A percentile compares a stretch with the other conserved stretches of the same genome.
phyloP scores from a whole-genome alignment of 1,140 invertebrate genomes.

The Lutraria rhynchaena region DNA sequence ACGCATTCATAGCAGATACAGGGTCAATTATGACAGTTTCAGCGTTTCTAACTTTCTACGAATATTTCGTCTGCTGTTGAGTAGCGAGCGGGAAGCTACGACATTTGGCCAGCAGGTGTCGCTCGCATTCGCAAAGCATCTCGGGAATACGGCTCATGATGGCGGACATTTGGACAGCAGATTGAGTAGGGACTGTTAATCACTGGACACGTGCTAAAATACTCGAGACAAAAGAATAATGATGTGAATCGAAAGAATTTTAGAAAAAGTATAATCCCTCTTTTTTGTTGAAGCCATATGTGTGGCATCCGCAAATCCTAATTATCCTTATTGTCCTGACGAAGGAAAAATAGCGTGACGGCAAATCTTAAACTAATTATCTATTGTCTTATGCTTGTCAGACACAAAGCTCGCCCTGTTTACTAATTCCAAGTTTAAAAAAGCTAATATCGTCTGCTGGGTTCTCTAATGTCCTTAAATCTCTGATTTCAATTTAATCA shows the following conservation, averaged over 20 bases:
- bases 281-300: slow-evolving; percentile 51
- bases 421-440: no score
- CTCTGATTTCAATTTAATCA: no score
- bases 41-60: no score
- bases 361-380: slow-evolving; percentile 49
- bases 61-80: slow-evolving; percentile 31
- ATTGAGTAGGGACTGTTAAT: slow-evolving; percentile 38
- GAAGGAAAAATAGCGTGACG: slow-evolving; percentile 38
- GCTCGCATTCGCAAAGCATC: slow-evolving; percentile 49
- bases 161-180: slow-evolving; percentile 58
- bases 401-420: background rate
- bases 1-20: no score
- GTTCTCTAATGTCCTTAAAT: no score
- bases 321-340: slow-evolving; percentile 26
- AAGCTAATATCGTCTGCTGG: no score
- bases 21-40: no score
- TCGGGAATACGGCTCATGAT: slow-evolving; percentile 52
- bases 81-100: slow-evolving; percentile 33
- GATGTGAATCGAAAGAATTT: slow-evolving; percentile 28
- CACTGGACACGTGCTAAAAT: slow-evolving; percentile 43
- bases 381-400: slow-evolving; percentile 5
- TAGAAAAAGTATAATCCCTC: background rate
- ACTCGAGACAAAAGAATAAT: slow-evolving; percentile 50
- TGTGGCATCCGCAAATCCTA: slow-evolving; percentile 32
- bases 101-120: slow-evolving; percentile 57